These are phyloP conservation scores for Hirundo rustica DNA, from an alignment of 2,797 vertebrate species.

Conservation along the genomic window DNA sequence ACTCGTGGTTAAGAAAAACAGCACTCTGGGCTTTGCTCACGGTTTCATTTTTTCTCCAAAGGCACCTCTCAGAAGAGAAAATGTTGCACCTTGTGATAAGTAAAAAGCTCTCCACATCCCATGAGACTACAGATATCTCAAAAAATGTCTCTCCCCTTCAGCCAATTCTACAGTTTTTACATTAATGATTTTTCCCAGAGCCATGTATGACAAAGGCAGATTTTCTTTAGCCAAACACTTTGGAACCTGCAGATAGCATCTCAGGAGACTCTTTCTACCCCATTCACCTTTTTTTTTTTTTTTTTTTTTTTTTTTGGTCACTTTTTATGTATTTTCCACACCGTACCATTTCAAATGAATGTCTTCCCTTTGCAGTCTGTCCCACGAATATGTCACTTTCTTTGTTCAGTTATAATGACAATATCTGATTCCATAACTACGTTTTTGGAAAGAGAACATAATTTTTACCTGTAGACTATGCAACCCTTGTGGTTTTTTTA, in stretches of 20 bases:
- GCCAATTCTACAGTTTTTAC: neutral
- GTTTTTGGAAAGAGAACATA: neutral
- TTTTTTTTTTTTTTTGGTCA: neutral
- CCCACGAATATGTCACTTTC: neutral
- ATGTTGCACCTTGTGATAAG: neutral
- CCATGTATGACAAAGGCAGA: neutral
- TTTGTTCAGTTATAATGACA: neutral
- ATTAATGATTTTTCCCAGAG: neutral
- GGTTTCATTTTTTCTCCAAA: neutral
- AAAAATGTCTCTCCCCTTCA: neutral
- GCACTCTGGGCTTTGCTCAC: neutral
- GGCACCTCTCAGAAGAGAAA: neutral
- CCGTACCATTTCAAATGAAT: neutral
- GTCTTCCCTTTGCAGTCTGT: neutral
- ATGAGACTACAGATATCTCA: neutral
- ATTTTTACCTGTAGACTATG: neutral
- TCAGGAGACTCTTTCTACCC: neutral
- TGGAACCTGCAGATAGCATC: neutral
- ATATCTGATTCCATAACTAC: neutral
- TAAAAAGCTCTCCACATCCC: neutral
- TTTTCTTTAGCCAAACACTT: neutral
- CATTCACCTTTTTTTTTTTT: neutral
- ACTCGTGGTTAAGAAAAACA: neutral
- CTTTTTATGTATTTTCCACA: neutral
- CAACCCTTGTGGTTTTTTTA: neutral